Percentiles rank a stretch among this genome's conserved stretches.
phyloP scores from a whole-genome alignment of 2,797 vertebrate genomes.

The Gadopsis bispinosus region DNA sequence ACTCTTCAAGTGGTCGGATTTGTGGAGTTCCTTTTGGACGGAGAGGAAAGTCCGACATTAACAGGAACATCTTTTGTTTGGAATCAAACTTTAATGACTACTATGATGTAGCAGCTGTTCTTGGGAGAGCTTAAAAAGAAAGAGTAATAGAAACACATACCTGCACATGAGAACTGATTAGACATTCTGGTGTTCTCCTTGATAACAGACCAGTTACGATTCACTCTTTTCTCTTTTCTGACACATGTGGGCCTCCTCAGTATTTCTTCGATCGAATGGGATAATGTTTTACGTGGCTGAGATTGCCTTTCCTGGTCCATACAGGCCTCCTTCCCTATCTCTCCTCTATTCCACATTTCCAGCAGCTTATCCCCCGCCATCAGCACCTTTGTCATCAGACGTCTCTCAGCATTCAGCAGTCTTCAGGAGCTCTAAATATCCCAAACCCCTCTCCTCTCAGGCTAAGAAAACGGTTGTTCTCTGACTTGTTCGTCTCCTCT shows the following conservation, averaged over 20 bases:
- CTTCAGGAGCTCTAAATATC: not conserved
- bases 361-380: conserved; percentile 33
- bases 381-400: conserved; percentile 9
- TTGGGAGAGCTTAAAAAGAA: too few species aligned
- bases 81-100: not conserved
- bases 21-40: conserved; percentile 47
- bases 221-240: conserved; percentile 39
- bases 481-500: conserved; percentile 11
- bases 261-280: conserved; percentile 81
- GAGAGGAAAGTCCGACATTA: not conserved
- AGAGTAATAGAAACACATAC: conserved; percentile 33
- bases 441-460: not conserved
- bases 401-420: not conserved
- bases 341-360: conserved; percentile 48
- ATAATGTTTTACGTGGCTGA: conserved; percentile 54
- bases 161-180: conserved; percentile 41
- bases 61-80: not conserved
- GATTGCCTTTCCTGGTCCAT: conserved; percentile 35
- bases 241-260: conserved; percentile 63
- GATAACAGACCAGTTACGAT: conserved; percentile 62
- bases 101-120: not conserved
- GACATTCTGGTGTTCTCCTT: conserved; percentile 52
- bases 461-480: not conserved
- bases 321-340: conserved; percentile 20
- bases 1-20: conserved; percentile 27